phyloP scores from a whole-genome alignment of 2,888 invertebrate genomes.

The Heliconius ismenius region DNA sequence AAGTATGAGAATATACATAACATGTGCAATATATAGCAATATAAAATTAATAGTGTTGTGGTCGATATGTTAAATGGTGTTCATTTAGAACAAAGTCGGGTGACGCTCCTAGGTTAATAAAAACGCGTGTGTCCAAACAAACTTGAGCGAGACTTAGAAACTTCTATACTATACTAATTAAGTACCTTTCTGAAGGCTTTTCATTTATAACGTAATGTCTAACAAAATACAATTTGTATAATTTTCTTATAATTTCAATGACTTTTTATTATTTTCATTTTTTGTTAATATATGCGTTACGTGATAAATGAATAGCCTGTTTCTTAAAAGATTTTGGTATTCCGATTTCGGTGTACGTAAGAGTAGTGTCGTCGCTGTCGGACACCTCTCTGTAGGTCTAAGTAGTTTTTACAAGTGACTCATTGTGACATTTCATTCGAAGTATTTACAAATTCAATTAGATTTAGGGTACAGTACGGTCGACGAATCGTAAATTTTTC shows the following conservation, averaged over 20 bases:
- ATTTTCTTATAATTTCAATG: neutral
- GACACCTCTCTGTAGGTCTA: slow-evolving; percentile 63
- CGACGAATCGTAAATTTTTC: slow-evolving; percentile 46
- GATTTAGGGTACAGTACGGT: slow-evolving; percentile 48
- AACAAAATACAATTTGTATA: neutral
- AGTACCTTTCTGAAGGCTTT: slow-evolving; percentile 23
- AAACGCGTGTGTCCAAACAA: slow-evolving; percentile 73
- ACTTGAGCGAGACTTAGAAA: slow-evolving; percentile 71
- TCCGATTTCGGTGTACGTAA: slow-evolving; percentile 41
- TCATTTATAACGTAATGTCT: slow-evolving; percentile 6
- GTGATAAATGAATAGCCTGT: slow-evolving; percentile 24
- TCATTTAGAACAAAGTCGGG: slow-evolving; percentile 63
- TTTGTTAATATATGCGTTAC: neutral
- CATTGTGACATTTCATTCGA: slow-evolving; percentile 39
- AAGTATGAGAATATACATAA: neutral
- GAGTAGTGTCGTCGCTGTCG: slow-evolving; percentile 58
- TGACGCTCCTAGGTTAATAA: slow-evolving; percentile 68
- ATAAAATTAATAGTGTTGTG: slow-evolving; percentile 29
- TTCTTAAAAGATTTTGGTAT: slow-evolving; percentile 47
- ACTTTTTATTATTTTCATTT: neutral
- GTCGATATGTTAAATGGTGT: slow-evolving; percentile 29
- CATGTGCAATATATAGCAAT: slow-evolving; percentile 9
- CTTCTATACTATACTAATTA: slow-evolving; percentile 42
- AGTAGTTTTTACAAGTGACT: slow-evolving; percentile 63
- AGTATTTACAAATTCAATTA: slow-evolving; percentile 59